Evolutionary conservation across 2,888 invertebrate species (phyloP), one percentile per base, ranked within the genome.

Genomic region (Cyclophora punctaria): DNA sequence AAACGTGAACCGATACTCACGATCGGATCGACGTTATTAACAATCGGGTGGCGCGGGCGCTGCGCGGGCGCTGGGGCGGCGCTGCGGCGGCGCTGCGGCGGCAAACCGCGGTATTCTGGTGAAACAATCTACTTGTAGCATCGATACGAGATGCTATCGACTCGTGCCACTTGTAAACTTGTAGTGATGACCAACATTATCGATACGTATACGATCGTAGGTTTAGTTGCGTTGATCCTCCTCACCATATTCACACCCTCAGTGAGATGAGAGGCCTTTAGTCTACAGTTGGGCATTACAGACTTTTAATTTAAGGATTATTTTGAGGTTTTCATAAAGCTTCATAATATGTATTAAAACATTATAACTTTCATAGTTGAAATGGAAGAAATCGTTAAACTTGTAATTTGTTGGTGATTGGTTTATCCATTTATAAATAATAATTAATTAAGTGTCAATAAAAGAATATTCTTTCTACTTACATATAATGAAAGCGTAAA

Each of bases 101-200:
- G 65, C 62, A 65, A 67, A 69, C 66, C 70, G 75, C 67, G 65
- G 78, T 73, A 73, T 68, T 73, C 72, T 72, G 77, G 83, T 75
- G 80, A 83, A 83, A 84, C 83, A 82, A 87, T 87, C 84, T 81
- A 67, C 73, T 80, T 78, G 86, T 85, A 37, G 83, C 85, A 85
- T 86, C 85, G 78, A 73, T 71, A 67, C 69, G 70, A 75, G 86
- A 87, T 86, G 72, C 62, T 78, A 86, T 87, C 87, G 73, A 80
- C 86, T 78, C 87, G 87, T 85, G 87, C 86, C 83, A 81, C 82
- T 84, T 83, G 84, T 83, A 80, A 76, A 78, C 74, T 62, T 64
- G 50, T 77, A 85, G 81, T 64, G 83, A 63, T 67, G 81, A 48
- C 56, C 53, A 47, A 48, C 51, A 49, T 60, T 63, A 59, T 69